Percentiles rank a stretch among this genome's conserved stretches.
Conservation (phyloP, 2,797 vertebrate species). For the Botia kubotai region DNA sequence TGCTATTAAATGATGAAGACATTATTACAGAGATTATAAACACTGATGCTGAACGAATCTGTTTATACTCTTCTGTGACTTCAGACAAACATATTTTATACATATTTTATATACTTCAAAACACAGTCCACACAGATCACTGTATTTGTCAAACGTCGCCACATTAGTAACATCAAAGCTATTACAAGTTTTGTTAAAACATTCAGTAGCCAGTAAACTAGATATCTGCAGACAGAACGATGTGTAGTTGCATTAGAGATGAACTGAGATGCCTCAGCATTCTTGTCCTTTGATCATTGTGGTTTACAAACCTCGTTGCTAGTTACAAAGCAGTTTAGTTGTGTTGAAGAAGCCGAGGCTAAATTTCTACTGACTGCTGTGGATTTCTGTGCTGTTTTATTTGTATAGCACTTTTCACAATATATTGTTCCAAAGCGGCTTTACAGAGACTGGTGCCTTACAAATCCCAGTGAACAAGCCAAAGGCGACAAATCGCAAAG, state of each 20-base stretch:
- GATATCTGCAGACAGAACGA: too few relatives aligned
- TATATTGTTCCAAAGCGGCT: not conserved
- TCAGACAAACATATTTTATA: too few relatives aligned
- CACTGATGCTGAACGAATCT: not conserved
- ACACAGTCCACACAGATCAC: too few relatives aligned
- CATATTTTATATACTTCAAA: too few relatives aligned
- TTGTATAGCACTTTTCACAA: slow-evolving; percentile 11
- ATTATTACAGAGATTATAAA: not conserved
- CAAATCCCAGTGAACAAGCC: not conserved
- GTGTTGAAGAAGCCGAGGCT: not conserved
- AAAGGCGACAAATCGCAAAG: slow-evolving; percentile 1
- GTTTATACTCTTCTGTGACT: too few relatives aligned
- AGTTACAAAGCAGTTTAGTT: not conserved
- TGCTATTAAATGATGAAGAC: not conserved
- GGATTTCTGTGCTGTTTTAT: slow-evolving; percentile 1
- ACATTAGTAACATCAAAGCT: too few relatives aligned
- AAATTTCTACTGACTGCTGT: not conserved
- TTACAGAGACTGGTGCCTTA: not conserved
- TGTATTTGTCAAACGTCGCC: too few relatives aligned
- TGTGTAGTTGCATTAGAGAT: too few relatives aligned
- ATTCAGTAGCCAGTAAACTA: too few relatives aligned
- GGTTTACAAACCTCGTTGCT: slow-evolving; percentile 1
- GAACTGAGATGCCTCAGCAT: not conserved
- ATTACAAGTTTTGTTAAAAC: too few relatives aligned
- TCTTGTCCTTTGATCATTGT: not conserved